Evolutionary conservation across 92 coral and sea anemone genomes (phyloP), one percentile per base, ranked within the genome.

Genomic region (Epizoanthus fatuus): DNA sequence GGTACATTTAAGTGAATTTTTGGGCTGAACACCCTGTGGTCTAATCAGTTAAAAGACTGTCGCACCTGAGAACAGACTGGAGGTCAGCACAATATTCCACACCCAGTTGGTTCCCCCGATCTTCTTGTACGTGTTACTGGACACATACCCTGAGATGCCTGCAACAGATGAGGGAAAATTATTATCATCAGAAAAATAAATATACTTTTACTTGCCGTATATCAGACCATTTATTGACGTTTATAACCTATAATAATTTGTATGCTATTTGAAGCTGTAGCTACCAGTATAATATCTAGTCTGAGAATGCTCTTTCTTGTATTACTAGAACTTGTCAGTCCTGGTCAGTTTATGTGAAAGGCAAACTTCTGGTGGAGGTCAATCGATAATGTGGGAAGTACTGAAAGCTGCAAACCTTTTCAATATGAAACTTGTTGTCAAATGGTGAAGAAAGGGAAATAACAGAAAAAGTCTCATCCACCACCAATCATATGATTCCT

Each of bases 51-150:
- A 13, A 56, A 5, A 0, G 47, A 40, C 7, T 40, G 65, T 32
- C 67, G 20, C 79, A 97, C 99, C 97, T 78, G 99, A 88, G 82
- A 97, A 97, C 8, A 97, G 67, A 60, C 98, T 87, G 52, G 99
- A 87, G 7, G 99, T 97, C 64, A 97, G 86, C 14, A 97, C 93
- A 75, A 94, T 86, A 65, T 93, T 97, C 99, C 99, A 97, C 45
- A 95, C 99, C 99, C 99, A 97, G 67, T 93, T 93, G 20, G 96
- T 94, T 7, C 99, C 99, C 1, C 99, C 98, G 58, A 97, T 97
- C 72, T 95, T 97, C 74, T 93, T 95, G 88, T 97, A 97, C 86
- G 90, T 95, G 63, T 95, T 93, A 64, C 98, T 93, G 14, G 99
- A 91, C 42, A 97, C 96, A 69, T 93, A 97, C 5, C 99, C 99